Percentiles rank a stretch among this genome's conserved stretches.
Evolutionary conservation across 1,140 invertebrate genomes (phyloP).

Genomic region (Gryon sp.): DNA sequence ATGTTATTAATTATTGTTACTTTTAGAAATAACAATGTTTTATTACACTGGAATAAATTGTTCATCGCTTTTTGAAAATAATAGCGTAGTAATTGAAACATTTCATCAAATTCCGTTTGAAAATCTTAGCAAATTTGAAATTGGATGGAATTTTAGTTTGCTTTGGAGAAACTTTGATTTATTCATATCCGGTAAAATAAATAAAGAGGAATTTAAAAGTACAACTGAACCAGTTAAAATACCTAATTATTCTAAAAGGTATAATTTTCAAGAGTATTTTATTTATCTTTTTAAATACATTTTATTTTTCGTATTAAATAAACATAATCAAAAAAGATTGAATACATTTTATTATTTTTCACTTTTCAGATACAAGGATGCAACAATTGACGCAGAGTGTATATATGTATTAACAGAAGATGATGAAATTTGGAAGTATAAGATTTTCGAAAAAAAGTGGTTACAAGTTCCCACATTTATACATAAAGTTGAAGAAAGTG

Average conservation of each 20-base stretch:
- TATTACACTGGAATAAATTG: constrained; percentile 72
- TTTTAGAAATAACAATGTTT: constrained; percentile 36
- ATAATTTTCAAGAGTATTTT: no score
- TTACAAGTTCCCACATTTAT: constrained; percentile 69
- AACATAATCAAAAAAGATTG: no score
- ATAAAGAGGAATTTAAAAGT: constrained; percentile 12
- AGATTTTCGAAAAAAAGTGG: constrained; percentile 71
- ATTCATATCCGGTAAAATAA: constrained; percentile 66
- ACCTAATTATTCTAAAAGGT: constrained; percentile 63
- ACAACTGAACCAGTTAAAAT: constrained; percentile 45
- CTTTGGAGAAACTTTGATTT: constrained; percentile 67
- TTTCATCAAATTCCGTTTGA: constrained; percentile 65
- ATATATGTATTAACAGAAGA: constrained; percentile 65
- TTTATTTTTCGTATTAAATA: no score
- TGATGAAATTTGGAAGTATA: constrained; percentile 72
- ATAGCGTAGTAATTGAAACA: constrained; percentile 55
- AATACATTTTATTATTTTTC: neutral
- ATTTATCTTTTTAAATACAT: no score
- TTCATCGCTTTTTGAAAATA: constrained; percentile 59
- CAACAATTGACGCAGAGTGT: constrained; percentile 61
- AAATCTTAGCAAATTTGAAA: constrained; percentile 68
- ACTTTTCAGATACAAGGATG: constrained; percentile 66
- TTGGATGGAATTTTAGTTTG: constrained; percentile 75
- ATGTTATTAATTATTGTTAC: neutral
- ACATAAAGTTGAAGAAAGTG: constrained; percentile 29